Conservation (phyloP, 2,888 invertebrate species). For the Eulithis testata region DNA sequence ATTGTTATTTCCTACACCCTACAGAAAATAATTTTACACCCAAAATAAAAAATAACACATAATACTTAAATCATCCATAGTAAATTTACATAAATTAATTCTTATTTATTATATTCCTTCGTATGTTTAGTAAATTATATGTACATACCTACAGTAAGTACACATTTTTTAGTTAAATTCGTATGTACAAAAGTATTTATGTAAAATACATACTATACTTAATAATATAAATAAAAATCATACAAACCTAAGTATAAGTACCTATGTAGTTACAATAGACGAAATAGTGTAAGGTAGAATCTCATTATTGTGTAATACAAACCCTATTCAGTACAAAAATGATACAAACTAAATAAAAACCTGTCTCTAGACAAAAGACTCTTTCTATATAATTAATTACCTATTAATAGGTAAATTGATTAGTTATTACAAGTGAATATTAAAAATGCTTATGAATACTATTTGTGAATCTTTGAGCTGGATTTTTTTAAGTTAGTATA, state of each 20-base stretch:
- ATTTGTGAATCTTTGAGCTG: no score
- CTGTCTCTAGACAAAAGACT: background rate
- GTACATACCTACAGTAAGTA: background rate
- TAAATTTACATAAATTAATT: background rate
- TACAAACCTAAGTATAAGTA: background rate
- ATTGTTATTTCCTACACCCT: constrained; percentile 1
- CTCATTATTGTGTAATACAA: no score
- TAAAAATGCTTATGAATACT: no score
- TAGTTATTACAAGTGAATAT: no score
- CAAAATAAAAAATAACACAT: no score
- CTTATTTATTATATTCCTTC: no score
- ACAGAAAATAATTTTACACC: background rate
- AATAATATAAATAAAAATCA: background rate
- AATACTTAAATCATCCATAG: background rate
- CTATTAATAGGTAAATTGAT: background rate
- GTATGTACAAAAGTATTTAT: background rate
- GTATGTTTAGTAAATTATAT: background rate
- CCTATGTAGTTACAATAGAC: no score
- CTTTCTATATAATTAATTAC: background rate
- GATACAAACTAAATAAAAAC: no score
- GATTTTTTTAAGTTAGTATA: no score
- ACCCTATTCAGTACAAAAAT: no score
- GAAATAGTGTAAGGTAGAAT: no score
- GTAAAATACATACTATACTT: no score
- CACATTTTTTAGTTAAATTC: background rate